Percentiles rank a stretch among this genome's conserved stretches.
These are phyloP conservation scores for Oncorhynchus keta DNA, from an alignment of 2,113 vertebrate genomes.

Conservation along the genomic window DNA sequence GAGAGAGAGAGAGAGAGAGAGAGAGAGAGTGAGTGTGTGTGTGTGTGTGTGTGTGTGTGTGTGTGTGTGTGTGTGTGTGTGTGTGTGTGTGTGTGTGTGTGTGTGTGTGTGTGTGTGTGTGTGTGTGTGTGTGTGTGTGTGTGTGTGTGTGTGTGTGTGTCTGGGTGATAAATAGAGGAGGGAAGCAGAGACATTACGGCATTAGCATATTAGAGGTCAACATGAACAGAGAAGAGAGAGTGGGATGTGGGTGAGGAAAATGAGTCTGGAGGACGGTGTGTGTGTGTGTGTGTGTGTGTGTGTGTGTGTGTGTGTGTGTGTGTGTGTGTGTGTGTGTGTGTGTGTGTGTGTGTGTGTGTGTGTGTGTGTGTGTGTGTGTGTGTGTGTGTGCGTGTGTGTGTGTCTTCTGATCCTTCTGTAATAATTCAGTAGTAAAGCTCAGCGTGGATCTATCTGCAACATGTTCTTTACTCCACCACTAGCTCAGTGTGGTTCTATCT, in stretches of 20 bases:
- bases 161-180: neutral
- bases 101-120: neutral
- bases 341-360: constrained; percentile 1
- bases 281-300: neutral
- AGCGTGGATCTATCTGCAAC: too few species aligned
- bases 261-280: constrained; percentile 31
- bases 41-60: neutral
- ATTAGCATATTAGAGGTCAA: constrained; percentile 63
- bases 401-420: neutral
- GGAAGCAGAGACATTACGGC: constrained; percentile 11
- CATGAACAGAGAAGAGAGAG: constrained; percentile 26
- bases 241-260: constrained; percentile 27
- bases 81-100: too few species aligned
- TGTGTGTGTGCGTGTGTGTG: constrained; percentile 2
- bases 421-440: too few species aligned
- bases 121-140: neutral
- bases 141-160: neutral
- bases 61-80: too few species aligned
- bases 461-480: too few species aligned
- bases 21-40: neutral
- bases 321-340: neutral
- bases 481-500: too few species aligned
- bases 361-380: neutral
- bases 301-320: neutral
- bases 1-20: too few species aligned